Conservation (phyloP, 2,797 vertebrate genomes). For the Pseudomugil tenellus region DNA sequence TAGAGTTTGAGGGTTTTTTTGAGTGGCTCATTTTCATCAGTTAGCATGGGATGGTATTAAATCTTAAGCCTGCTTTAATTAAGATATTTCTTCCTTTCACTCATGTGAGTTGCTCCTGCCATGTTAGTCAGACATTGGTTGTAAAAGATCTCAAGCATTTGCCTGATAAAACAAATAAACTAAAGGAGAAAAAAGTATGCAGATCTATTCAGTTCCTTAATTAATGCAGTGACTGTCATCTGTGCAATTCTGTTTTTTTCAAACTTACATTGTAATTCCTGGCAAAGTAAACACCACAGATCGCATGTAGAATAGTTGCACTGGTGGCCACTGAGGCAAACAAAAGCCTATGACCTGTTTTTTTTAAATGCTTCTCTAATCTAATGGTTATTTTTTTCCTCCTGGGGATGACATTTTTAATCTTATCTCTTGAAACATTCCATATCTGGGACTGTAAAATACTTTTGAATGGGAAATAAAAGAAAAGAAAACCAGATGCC, state of each 20-base stretch:
- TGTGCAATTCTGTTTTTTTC: neutral
- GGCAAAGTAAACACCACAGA: conserved; percentile 4
- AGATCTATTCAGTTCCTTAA: neutral
- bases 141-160: too few relatives aligned
- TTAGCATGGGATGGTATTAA: neutral
- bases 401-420: conserved; percentile 16
- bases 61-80: neutral
- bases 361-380: neutral
- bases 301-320: neutral
- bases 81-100: neutral
- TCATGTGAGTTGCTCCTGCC: neutral
- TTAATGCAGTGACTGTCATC: neutral
- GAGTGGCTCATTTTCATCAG: neutral
- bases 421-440: conserved; percentile 17
- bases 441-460: conserved; percentile 4
- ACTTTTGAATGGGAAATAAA: conserved; percentile 8
- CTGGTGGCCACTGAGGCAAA: conserved; percentile 1
- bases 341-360: conserved; percentile 6
- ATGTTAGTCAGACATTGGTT: too few relatives aligned
- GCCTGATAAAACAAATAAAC: too few relatives aligned
- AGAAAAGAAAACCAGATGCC: conserved; percentile 1
- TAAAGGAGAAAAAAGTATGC: too few relatives aligned
- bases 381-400: neutral
- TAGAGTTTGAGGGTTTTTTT: neutral
- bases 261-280: neutral